phyloP scores from a whole-genome alignment of 92 coral and sea anemone species.

The Muricea muricata region DNA sequence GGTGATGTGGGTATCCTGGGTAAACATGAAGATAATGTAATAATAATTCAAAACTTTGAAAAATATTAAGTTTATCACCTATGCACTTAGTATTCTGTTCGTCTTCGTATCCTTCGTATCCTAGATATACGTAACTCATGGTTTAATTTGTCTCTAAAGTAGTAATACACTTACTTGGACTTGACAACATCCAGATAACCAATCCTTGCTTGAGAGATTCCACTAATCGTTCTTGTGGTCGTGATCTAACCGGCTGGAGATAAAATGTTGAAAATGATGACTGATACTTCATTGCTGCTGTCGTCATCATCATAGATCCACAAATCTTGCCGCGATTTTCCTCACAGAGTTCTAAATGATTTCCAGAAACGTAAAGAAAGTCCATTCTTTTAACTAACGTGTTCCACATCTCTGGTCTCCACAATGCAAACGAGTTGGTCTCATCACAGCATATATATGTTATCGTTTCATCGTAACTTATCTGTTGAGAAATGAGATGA shows the following conservation, averaged over 20 bases:
- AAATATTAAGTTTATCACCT: too few species aligned
- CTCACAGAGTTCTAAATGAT: not conserved
- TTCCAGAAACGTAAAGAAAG: not conserved
- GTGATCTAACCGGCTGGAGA: not conserved
- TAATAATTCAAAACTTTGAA: too few species aligned
- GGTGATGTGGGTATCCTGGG: too few species aligned
- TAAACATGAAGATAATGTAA: too few species aligned
- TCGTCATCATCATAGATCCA: not conserved
- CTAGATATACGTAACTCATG: too few species aligned
- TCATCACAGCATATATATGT: not conserved
- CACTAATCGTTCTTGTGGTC: constrained; percentile 1
- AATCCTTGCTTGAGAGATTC: constrained; percentile 4
- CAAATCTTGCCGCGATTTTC: constrained; percentile 1
- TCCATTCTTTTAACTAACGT: not conserved
- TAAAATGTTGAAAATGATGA: not conserved
- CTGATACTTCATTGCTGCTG: constrained; percentile 13
- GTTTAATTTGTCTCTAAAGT: too few species aligned
- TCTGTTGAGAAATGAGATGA: not conserved
- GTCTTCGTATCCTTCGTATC: too few species aligned
- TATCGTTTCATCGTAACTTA: not conserved
- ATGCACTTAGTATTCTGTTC: too few species aligned
- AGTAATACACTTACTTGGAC: not conserved
- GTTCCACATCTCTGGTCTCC: not conserved
- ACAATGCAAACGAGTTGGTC: not conserved
- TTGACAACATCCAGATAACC: not conserved